These are phyloP conservation scores for Procambarus clarkii DNA, from an alignment of 1,140 invertebrate genomes.

Conservation along the genomic window DNA sequence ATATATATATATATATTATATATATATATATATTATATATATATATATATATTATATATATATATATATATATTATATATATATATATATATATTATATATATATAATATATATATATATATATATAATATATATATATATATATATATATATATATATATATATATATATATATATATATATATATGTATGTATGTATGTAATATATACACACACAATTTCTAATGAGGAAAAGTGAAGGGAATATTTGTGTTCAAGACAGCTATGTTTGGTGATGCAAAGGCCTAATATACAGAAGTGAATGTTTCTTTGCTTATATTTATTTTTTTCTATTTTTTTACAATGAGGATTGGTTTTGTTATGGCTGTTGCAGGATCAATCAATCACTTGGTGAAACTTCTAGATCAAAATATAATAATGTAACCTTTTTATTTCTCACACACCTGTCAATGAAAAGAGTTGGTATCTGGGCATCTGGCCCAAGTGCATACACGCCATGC, in stretches of 20 bases:
- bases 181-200: too few species aligned
- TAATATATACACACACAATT: neutral
- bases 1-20: too few species aligned
- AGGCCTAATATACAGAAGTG: neutral
- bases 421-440: neutral
- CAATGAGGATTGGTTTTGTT: neutral
- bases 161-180: too few species aligned
- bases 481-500: neutral
- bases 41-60: too few species aligned
- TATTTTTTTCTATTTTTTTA: neutral
- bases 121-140: too few species aligned
- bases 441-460: neutral
- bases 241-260: neutral
- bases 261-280: neutral
- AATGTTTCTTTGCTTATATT: neutral
- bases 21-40: neutral
- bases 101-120: neutral
- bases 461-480: neutral
- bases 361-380: neutral
- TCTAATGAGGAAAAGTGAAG: neutral
- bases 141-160: too few species aligned
- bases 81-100: too few species aligned
- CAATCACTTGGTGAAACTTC: neutral
- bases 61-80: neutral
- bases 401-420: conserved; percentile 4